Evolutionary conservation across 2,797 vertebrate species (phyloP).

Genomic region (Cryptoblepharus egeriae): DNA sequence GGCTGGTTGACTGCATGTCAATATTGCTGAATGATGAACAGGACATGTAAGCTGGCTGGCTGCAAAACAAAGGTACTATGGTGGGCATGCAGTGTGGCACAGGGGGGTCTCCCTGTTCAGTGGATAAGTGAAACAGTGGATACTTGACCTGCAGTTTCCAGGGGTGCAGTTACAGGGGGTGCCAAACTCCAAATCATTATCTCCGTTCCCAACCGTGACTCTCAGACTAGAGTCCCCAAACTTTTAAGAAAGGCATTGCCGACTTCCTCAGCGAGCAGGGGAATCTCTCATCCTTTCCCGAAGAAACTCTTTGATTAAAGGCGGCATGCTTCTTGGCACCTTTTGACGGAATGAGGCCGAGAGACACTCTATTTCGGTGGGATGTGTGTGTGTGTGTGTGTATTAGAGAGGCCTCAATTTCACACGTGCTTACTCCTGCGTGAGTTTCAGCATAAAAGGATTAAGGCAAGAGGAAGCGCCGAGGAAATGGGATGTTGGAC

Average conservation of each 20-base stretch:
- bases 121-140: too few relatives aligned
- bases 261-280: conserved; percentile 50
- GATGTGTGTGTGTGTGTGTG: conserved; percentile 68
- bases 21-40: too few relatives aligned
- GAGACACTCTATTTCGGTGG: conserved; percentile 77
- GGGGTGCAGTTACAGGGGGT: too few relatives aligned
- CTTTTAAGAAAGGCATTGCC: conserved; percentile 35
- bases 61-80: too few relatives aligned
- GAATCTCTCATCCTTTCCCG: conserved; percentile 61
- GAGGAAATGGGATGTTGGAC: conserved; percentile 91
- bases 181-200: too few relatives aligned
- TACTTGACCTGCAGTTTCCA: too few relatives aligned
- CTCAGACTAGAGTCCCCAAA: background rate
- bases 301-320: conserved; percentile 80
- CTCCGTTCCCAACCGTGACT: background rate
- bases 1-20: too few relatives aligned
- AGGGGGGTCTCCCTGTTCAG: too few relatives aligned
- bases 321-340: conserved; percentile 77
- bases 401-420: conserved; percentile 97
- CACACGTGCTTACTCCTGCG: conserved; percentile 98
- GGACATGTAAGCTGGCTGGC: too few relatives aligned
- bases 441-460: conserved; percentile 94
- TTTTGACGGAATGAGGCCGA: conserved; percentile 79
- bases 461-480: conserved; percentile 89
- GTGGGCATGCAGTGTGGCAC: too few relatives aligned